phyloP scores from a whole-genome alignment of 2,113 vertebrate species.

The Pardalotus punctatus region DNA sequence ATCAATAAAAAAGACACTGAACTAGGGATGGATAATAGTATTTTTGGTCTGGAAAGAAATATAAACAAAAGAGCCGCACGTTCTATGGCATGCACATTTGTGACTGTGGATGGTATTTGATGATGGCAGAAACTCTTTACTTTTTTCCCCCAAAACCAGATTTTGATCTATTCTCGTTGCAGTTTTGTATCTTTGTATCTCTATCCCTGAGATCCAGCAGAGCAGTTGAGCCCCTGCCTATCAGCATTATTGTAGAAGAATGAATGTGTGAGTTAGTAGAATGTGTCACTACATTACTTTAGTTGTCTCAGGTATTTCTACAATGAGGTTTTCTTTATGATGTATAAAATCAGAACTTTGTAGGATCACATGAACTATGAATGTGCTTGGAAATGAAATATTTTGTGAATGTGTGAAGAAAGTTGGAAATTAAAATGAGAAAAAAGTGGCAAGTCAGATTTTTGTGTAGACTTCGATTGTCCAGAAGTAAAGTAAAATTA shows the following conservation, averaged over 20 bases:
- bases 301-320: not conserved
- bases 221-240: not conserved
- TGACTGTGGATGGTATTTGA: not conserved
- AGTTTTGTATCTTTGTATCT: not conserved
- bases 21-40: not conserved
- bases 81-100: not conserved
- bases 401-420: not conserved
- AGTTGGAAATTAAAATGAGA: not conserved
- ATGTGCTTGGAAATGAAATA: not conserved
- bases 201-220: not conserved
- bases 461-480: not conserved
- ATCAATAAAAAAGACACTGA: conserved; percentile 2
- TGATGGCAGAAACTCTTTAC: not conserved
- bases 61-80: not conserved
- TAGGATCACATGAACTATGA: not conserved
- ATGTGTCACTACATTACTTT: not conserved
- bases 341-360: not conserved
- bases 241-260: not conserved
- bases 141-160: not conserved
- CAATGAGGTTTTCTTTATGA: not conserved
- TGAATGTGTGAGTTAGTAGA: not conserved
- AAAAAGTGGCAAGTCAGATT: not conserved
- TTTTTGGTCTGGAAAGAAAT: not conserved
- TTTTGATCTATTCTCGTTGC: not conserved
- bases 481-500: not conserved